Conservation (phyloP, 2,797 vertebrate genomes). For the Poeciliopsis gracilis region DNA sequence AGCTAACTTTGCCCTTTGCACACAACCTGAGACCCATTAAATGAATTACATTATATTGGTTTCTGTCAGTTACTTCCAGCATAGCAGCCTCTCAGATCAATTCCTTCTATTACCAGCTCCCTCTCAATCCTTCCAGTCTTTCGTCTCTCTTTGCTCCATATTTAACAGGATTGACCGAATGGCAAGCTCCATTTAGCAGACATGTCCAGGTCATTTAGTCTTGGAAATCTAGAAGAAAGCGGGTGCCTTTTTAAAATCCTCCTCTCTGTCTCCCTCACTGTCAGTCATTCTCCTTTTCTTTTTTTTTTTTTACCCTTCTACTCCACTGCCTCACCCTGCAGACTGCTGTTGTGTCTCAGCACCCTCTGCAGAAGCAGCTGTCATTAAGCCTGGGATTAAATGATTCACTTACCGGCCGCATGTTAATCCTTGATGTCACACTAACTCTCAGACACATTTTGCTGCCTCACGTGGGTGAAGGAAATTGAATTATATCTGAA, state of each 20-base stretch:
- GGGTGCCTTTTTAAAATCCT: conserved; percentile 29
- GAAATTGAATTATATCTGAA: conserved; percentile 68
- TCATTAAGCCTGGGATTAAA: conserved; percentile 74
- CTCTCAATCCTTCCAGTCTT: conserved; percentile 39
- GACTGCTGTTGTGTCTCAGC: conserved; percentile 47
- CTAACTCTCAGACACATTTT: conserved; percentile 35
- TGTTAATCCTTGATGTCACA: conserved; percentile 73
- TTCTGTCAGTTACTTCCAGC: conserved; percentile 45
- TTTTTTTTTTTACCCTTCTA: not conserved
- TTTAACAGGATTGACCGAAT: conserved; percentile 69
- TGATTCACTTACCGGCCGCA: conserved; percentile 73
- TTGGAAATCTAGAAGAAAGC: conserved; percentile 36
- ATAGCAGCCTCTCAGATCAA: conserved; percentile 47
- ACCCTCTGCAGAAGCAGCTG: conserved; percentile 68
- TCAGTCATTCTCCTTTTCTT: conserved; percentile 17
- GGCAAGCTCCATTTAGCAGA: conserved; percentile 68
- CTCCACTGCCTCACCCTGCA: conserved; percentile 23
- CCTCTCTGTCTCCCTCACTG: conserved; percentile 29
- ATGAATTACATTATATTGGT: conserved; percentile 25
- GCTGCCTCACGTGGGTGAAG: conserved; percentile 40
- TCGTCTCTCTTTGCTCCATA: conserved; percentile 40
- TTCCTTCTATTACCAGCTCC: conserved; percentile 44
- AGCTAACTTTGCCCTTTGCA: conserved; percentile 10
- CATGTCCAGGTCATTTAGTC: conserved; percentile 61
- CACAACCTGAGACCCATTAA: conserved; percentile 29